Evolutionary conservation across 2,113 vertebrate species (phyloP).

Genomic region (Ginglymostoma cirratum): DNA sequence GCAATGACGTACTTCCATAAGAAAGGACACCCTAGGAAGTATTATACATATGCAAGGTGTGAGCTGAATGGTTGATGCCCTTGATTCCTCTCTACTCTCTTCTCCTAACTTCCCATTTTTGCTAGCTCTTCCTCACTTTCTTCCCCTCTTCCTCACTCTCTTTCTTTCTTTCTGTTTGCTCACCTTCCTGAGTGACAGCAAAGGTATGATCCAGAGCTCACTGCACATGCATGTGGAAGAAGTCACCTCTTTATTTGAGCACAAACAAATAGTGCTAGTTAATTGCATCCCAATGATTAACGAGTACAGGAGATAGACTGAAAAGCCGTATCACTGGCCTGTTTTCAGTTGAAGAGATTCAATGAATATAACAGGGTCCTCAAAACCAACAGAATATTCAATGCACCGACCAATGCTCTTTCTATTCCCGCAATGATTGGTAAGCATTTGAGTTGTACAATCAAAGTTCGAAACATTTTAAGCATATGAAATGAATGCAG

Average conservation of each 20-base stretch:
- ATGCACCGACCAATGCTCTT: neutral
- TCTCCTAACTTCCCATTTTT: neutral
- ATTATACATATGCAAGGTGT: neutral
- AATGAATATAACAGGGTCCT: neutral
- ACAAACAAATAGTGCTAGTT: neutral
- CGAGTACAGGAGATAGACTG: neutral
- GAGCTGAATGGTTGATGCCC: neutral
- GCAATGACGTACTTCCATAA: neutral
- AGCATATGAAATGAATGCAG: neutral
- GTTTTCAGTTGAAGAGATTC: neutral
- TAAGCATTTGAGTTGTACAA: neutral
- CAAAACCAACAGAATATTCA: neutral
- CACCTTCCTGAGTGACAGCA: neutral
- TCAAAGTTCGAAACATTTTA: neutral
- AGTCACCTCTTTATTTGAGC: neutral
- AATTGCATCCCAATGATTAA: neutral
- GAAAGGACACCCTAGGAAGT: neutral
- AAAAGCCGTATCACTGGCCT: neutral
- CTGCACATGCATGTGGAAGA: neutral
- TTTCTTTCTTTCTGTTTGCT: neutral
- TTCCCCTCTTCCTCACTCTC: neutral
- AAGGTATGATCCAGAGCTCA: neutral
- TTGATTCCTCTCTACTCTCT: neutral
- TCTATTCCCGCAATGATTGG: neutral
- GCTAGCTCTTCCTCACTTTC: neutral